Base-by-base conservation (phyloP, 2,113 vertebrate species). In the Nesospiza acunhae region DNA sequence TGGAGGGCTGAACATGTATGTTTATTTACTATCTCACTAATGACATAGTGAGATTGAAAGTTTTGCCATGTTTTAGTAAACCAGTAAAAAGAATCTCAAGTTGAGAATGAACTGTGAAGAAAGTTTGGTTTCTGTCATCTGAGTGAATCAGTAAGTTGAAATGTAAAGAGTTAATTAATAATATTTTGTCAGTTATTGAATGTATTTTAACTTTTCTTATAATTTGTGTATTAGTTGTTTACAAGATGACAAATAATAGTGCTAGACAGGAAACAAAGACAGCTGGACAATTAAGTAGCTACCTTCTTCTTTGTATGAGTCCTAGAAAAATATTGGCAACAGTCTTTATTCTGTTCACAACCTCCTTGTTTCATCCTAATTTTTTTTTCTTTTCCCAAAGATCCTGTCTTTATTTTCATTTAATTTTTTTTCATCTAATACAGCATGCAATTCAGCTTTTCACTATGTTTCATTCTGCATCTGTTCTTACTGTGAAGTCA, bases 121-220 rank as follows among this genome's bases (percentile, higher is more conserved):
- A 67, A 50, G 6, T 49, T 87, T n/a, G 6, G 13, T 27, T 5
- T 83, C 44, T 84, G 24, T 70, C 31, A 11, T 83, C 28, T 44
- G 74, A 27, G 5, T 60, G 31, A 80, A 60, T 80, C 19, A 80
- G 27, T 44, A 74, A 37, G 11, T 47, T 0, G 0, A 85, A 89
- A 73, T 64, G 24, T 50, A 67, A 41, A 24, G 90, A 18, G 15
- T 89, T 94, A 64, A 81, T 66, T 75, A 63, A 70, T 75, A 63
- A 11, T 50, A 22, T 91, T 92, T 91, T 63, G 9, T 66, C 81
- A 53, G 17, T 24, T 60, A 63, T 27, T 90, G 59, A 60, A 92
- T 81, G 68, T 84, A 64, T 82, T 95, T 81, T 52, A 83, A 62
- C 68, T 94, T 97, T 31, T 26, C 8, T 90, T 84, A n/a, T 67